Conservation (phyloP, 1,140 invertebrate genomes). For the Coelopa frigida region DNA sequence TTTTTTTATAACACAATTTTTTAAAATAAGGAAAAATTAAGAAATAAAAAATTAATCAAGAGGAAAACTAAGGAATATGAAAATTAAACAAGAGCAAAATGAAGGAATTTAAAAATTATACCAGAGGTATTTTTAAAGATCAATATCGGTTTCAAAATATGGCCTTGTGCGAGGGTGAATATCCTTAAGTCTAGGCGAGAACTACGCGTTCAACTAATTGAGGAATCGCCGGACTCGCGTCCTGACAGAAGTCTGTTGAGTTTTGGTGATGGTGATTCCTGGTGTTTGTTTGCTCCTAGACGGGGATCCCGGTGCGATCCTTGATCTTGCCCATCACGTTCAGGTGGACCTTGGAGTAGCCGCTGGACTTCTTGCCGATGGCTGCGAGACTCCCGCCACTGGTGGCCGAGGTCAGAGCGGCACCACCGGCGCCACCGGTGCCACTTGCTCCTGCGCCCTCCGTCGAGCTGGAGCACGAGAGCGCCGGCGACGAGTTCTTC, state of each 20-base stretch:
- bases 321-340: conserved; percentile 44
- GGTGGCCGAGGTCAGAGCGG: conserved; percentile 11
- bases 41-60: too few relatives aligned
- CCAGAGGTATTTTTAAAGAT: too few relatives aligned
- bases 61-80: too few relatives aligned
- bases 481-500: conserved; percentile 35
- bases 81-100: too few relatives aligned
- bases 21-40: too few relatives aligned
- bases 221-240: too few relatives aligned
- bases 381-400: conserved; percentile 9
- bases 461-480: conserved; percentile 26
- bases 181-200: too few relatives aligned
- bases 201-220: too few relatives aligned
- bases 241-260: not conserved
- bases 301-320: conserved; percentile 43
- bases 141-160: too few relatives aligned
- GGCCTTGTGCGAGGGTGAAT: too few relatives aligned
- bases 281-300: conserved; percentile 20
- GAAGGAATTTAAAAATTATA: too few relatives aligned
- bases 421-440: conserved; percentile 16
- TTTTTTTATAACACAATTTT: too few relatives aligned
- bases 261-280: not conserved
- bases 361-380: conserved; percentile 28
- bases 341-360: conserved; percentile 40
- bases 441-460: conserved; percentile 18